Evolutionary conservation across 37 sponge, comb jelly and placozoan genomes (phyloP), one percentile per base, ranked within the genome.

Genomic region (Diacarnus erythraeanus): DNA sequence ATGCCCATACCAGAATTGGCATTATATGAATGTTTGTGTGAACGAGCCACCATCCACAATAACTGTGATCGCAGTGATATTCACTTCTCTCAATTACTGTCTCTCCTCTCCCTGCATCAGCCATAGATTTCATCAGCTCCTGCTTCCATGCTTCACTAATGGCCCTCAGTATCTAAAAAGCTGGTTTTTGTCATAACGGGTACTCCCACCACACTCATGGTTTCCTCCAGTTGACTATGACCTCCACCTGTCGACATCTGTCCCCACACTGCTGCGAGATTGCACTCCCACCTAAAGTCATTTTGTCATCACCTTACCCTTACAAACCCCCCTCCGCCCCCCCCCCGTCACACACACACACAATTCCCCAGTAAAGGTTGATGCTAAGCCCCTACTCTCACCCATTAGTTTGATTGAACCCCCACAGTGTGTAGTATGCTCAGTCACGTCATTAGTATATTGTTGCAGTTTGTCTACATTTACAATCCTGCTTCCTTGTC

Each of bases 191-290:
- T 68, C 69, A 34, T 68, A 36, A 68, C 69, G 9, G 38, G 69
- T 21, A 68, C 69, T 21, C 69, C 69, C 17, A 68, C 27, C 8
- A 64, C 64, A 64, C 64, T 64, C 64, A 23, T 64, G 8, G 64
- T 64, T 29, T 64, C 64, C n/a, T 64, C 27, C 25, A 33, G 69
- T 27, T 37, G 69, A 23, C 4, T 34, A 37, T 68, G 69, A 6
- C 69, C 69, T 35, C 69, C 38, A 34, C 69, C 35, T 21, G 6
- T 68, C 27, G 37, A 6, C 38, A 29, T 68, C 38, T 68, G 29
- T 38, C 69, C 69, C 69, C 69, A 68, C 35, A 68, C 69, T 27
- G 69, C 69, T 6, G 69, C 69, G 29, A 68, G 20, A 27, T 68
- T 68, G 69, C 35, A 68, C 69, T 68, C 69, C 69, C 69, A 68